Conservation (phyloP, 2,888 invertebrate species). For the Thera britannica region DNA sequence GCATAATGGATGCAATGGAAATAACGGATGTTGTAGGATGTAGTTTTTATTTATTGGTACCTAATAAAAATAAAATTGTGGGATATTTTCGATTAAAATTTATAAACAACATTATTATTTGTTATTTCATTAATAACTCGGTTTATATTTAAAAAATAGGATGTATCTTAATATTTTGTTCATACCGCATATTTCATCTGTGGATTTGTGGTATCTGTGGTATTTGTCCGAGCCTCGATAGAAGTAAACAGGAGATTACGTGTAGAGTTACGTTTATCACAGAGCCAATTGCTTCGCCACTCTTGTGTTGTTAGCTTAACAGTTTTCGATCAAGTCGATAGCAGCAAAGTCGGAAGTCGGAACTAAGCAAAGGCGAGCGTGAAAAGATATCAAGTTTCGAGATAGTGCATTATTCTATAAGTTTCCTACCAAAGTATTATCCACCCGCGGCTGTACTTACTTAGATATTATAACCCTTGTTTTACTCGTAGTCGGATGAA, state of each 20-base stretch:
- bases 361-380: slow-evolving; percentile 1
- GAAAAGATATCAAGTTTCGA: slow-evolving; percentile 8
- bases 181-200: no score
- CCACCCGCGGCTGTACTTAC: no score
- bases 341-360: not conserved
- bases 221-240: not conserved
- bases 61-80: not conserved
- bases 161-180: no score
- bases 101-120: no score
- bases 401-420: slow-evolving; percentile 5
- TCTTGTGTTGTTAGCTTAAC: slow-evolving; percentile 17
- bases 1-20: slow-evolving; percentile 13
- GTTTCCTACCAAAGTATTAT: no score
- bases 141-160: no score
- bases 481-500: no score
- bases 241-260: slow-evolving; percentile 8
- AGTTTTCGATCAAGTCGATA: slow-evolving; percentile 20
- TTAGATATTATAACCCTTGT: no score
- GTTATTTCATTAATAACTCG: no score
- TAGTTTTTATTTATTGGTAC: not conserved
- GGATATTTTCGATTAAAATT: no score
- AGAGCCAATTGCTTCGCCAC: slow-evolving; percentile 7
- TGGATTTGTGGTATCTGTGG: no score
- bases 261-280: slow-evolving; percentile 1
- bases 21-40: slow-evolving; percentile 2